Evolutionary conservation across 2,888 invertebrate genomes (phyloP).

Genomic region (Cephus pygmeus): DNA sequence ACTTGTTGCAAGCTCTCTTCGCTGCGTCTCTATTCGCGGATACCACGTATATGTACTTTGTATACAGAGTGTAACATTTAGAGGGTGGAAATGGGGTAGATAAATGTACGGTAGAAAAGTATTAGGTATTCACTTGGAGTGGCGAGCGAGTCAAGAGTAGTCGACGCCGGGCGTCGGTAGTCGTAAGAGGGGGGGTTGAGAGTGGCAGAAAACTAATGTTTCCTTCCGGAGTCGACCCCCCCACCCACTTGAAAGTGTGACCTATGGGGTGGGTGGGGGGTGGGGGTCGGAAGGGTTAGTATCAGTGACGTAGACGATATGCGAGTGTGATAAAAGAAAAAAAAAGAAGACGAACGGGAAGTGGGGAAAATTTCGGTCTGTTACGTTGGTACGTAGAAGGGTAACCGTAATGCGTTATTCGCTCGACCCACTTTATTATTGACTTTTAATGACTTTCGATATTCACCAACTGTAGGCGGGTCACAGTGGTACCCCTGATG

Average conservation of each 20-base stretch:
- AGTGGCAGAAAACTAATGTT: not conserved
- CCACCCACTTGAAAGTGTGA: not conserved
- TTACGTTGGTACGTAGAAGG: not conserved
- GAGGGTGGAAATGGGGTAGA: not conserved
- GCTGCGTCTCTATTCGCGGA: not conserved
- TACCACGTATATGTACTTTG: not conserved
- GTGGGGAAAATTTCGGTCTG: not conserved
- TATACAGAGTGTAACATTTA: not conserved
- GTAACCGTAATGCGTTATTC: not conserved
- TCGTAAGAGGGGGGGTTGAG: not conserved
- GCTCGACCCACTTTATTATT: slow-evolving; percentile 20
- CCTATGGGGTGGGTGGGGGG: not conserved
- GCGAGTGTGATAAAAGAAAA: not conserved
- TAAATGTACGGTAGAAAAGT: not conserved
- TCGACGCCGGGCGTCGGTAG: not conserved
- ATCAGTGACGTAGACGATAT: not conserved
- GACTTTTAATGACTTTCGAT: slow-evolving; percentile 4
- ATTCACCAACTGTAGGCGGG: not conserved
- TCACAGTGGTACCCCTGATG: not conserved
- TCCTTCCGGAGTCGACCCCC: not conserved
- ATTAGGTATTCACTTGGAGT: not conserved
- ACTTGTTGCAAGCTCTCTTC: not conserved
- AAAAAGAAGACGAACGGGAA: not conserved
- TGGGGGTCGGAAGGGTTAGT: not conserved
- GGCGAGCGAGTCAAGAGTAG: not conserved